Conservation (phyloP, 2,113 vertebrate species). For the Gasterosteus aculeatus region DNA sequence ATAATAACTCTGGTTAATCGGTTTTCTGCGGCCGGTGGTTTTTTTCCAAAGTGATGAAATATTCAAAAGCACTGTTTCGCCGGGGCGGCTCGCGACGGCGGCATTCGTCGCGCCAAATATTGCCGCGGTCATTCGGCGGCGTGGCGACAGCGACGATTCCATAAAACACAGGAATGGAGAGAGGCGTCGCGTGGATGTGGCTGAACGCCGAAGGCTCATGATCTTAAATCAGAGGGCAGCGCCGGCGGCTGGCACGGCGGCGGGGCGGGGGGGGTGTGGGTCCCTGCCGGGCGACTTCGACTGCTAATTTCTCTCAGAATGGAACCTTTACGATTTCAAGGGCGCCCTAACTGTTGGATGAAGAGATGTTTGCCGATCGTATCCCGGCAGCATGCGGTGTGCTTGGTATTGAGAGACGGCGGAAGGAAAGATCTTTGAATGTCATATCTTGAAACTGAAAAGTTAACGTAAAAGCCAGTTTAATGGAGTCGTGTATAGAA, state of each 20-base stretch:
- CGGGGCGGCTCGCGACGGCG: conserved; percentile 54
- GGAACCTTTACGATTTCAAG: conserved; percentile 74
- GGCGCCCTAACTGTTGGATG: conserved; percentile 75
- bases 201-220: conserved; percentile 73
- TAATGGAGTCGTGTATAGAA: conserved; percentile 39
- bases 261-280: too few relatives aligned
- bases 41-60: conserved; percentile 64
- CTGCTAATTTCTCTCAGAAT: conserved; percentile 77
- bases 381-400: conserved; percentile 14
- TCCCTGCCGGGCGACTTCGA: conserved; percentile 55
- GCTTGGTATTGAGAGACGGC: conserved; percentile 43
- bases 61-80: conserved; percentile 74
- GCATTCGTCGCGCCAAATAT: conserved; percentile 74
- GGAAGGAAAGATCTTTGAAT: background rate
- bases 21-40: conserved; percentile 49
- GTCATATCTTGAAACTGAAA: conserved; percentile 47
- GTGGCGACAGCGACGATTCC: conserved; percentile 75
- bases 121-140: conserved; percentile 67
- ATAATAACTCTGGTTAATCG: conserved; percentile 67
- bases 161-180: conserved; percentile 81
- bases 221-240: conserved; percentile 80
- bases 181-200: conserved; percentile 75
- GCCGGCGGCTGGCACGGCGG: conserved; percentile 60
- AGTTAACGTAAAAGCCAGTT: conserved; percentile 45
- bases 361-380: conserved; percentile 53